A percentile compares a stretch with the other conserved stretches of the same genome.
These are phyloP conservation scores for Strix occidentalis DNA, from an alignment of 2,797 vertebrate species.

Conservation along the genomic window DNA sequence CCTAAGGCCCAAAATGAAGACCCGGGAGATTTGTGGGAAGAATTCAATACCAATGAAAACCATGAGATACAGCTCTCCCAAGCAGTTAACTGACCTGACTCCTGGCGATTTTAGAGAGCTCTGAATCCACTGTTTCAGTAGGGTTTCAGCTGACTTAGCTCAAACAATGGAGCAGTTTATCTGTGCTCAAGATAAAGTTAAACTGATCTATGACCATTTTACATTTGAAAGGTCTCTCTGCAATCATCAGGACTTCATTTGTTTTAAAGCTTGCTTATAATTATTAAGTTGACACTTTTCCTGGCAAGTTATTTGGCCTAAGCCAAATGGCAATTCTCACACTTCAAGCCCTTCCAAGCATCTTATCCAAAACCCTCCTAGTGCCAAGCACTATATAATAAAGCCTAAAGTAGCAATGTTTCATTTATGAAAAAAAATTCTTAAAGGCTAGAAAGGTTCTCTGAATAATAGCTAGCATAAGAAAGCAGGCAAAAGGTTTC, in stretches of 20 bases:
- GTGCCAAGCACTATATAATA: background rate
- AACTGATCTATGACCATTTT: background rate
- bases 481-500: background rate
- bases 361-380: background rate
- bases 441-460: background rate
- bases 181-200: background rate
- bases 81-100: background rate
- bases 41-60: background rate
- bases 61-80: background rate
- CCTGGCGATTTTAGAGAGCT: background rate
- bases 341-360: background rate
- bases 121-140: background rate
- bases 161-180: background rate
- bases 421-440: background rate
- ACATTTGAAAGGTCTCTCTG: background rate
- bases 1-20: background rate
- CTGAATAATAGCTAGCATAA: background rate
- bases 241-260: background rate
- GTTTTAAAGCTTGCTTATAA: background rate
- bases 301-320: background rate
- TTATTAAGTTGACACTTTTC: background rate
- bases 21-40: background rate
- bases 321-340: background rate
- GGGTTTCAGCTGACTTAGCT: background rate
- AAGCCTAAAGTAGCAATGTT: background rate